These are phyloP conservation scores for Cheilosia vulpina DNA, from an alignment of 2,888 invertebrate genomes.

Conservation along the genomic window DNA sequence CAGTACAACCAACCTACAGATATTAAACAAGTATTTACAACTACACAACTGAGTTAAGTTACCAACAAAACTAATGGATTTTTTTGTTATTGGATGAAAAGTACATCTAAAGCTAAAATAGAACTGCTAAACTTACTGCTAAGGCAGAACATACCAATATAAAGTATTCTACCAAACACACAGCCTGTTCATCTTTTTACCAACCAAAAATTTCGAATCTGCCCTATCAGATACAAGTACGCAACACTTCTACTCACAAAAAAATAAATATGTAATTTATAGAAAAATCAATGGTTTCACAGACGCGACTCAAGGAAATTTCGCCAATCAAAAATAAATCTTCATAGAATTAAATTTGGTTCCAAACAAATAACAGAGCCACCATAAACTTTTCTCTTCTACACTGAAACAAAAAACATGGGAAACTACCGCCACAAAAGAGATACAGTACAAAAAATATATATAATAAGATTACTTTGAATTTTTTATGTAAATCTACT, in stretches of 20 bases:
- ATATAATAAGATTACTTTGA: conserved; percentile 39
- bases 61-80: conserved; percentile 36
- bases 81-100: conserved; percentile 30
- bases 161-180: background rate
- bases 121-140: conserved; percentile 39
- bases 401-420: conserved; percentile 34
- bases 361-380: background rate
- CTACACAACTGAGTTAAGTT: conserved; percentile 13
- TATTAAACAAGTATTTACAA: conserved; percentile 18
- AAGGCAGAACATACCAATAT: conserved; percentile 41
- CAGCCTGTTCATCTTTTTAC: background rate
- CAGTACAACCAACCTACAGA: conserved; percentile 14
- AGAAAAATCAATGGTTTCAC: conserved; percentile 40
- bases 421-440: conserved; percentile 37
- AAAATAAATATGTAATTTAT: background rate
- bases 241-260: conserved; percentile 25
- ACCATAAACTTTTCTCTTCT: conserved; percentile 53
- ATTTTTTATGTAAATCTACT: conserved; percentile 55
- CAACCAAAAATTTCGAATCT: conserved; percentile 41
- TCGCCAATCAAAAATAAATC: conserved; percentile 11
- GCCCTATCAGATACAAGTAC: conserved; percentile 56
- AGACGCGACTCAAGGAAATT: conserved; percentile 2
- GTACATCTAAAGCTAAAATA: conserved; percentile 1
- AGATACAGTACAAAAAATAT: conserved; percentile 18
- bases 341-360: conserved; percentile 14